Conservation (phyloP, 1,140 invertebrate genomes). For the Limonius californicus region DNA sequence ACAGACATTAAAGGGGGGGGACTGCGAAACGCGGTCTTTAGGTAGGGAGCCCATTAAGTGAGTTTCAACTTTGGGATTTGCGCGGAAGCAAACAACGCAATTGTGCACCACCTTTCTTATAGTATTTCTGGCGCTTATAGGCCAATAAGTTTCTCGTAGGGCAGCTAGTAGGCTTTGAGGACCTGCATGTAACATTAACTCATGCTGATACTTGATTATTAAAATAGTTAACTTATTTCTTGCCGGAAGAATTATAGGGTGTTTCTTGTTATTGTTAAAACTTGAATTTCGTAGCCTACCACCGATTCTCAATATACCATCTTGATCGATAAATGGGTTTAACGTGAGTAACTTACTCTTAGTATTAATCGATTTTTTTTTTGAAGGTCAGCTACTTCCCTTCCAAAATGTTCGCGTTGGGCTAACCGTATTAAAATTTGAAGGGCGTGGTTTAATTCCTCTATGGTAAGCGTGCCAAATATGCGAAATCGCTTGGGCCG, state of each 20-base stretch:
- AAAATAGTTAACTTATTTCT: conserved; percentile 21
- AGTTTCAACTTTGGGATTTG: background rate
- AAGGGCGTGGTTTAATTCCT: too few species aligned
- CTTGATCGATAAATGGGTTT: background rate
- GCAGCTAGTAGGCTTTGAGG: conserved; percentile 25
- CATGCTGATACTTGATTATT: conserved; percentile 28
- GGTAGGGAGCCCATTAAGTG: background rate
- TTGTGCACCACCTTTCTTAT: background rate
- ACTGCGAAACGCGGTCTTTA: background rate
- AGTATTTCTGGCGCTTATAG: background rate
- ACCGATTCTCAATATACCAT: too few species aligned
- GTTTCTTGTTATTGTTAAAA: background rate
- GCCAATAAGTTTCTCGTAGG: background rate
- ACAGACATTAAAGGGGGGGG: conserved; percentile 11
- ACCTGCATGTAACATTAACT: conserved; percentile 26
- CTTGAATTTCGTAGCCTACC: too few species aligned
- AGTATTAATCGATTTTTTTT: background rate
- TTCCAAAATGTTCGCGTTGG: background rate
- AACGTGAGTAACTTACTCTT: background rate
- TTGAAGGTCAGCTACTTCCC: background rate
- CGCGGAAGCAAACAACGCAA: background rate
- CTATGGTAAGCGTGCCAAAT: background rate
- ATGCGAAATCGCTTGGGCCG: background rate
- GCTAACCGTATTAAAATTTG: background rate
- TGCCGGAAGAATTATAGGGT: background rate